Evolutionary conservation across 2,113 vertebrate genomes (phyloP).

Genomic region (Prochilodus magdalenae): DNA sequence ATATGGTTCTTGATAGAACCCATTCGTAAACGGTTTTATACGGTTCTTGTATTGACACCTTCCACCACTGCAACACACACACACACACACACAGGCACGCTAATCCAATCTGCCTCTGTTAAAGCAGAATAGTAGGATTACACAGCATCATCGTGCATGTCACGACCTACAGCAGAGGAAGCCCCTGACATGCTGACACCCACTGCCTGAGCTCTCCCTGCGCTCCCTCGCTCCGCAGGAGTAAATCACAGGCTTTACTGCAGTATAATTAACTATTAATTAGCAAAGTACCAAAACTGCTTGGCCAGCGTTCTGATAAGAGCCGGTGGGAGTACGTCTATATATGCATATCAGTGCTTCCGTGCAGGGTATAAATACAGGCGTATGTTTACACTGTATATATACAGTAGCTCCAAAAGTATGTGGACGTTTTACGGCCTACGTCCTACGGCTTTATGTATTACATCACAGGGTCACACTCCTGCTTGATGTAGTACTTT

Average conservation of each 20-base stretch:
- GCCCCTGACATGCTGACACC: slow-evolving; percentile 11
- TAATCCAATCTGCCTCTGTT: slow-evolving; percentile 35
- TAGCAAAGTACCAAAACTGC: slow-evolving; percentile 38
- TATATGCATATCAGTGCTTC: background rate
- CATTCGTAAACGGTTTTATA: no score
- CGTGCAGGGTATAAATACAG: background rate
- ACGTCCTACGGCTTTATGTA: no score
- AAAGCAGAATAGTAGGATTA: slow-evolving; percentile 40
- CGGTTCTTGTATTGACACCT: no score
- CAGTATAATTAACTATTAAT: slow-evolving; percentile 39
- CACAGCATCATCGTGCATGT: background rate
- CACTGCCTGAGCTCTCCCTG: background rate
- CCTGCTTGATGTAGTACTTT: no score
- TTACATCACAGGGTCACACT: no score
- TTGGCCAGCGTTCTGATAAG: slow-evolving; percentile 35
- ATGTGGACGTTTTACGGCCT: no score
- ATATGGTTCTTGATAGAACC: no score
- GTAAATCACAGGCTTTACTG: slow-evolving; percentile 17
- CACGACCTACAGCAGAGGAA: slow-evolving; percentile 41
- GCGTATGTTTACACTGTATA: no score
- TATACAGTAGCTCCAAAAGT: no score
- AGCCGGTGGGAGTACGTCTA: background rate
- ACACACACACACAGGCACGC: background rate
- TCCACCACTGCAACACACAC: background rate
- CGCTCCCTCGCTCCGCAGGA: background rate